Base-by-base conservation (phyloP, 2,113 vertebrate genomes). In the Centrocercus urophasianus region DNA sequence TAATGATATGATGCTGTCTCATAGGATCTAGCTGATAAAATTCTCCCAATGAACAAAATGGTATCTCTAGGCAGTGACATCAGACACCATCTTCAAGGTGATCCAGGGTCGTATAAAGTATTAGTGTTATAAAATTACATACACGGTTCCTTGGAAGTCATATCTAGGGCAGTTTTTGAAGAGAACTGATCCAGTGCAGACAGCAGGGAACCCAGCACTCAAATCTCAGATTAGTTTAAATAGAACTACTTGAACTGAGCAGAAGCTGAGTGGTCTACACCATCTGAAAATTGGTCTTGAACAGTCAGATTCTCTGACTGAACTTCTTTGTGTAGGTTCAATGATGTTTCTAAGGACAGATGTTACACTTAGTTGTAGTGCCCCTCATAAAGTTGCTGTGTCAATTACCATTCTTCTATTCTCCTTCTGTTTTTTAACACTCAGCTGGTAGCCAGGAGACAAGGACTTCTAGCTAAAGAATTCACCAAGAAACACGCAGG, bases 151-250 rank as follows among this genome's bases (percentile, higher is more conserved):
- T 70, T 93, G 64, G 73, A 93, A 95, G 69, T 90, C 79, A 13
- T 88, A 94, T 90, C 64, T 96, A 94, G 96, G 92, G 78, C 90
- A 96, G 56, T 34, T 76, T 96, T 95, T 95, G 56, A 95, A 93
- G 86, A 71, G 42, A 95, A 16, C 72, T 80, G n/a, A 76, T 61
- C 67, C 76, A 87, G 40, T 30, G 45, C 32, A 77, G 92, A 47
- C 86, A 95, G 93, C 83, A 90, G 95, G 92, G 83, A 86, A 95
- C 82, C 74, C 10, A 76, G 78, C 30, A 47, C 67, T 93, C 34
- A 74, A 89, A 95, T 93, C 69, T 91, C 90, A 70, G 20, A 4
- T 0, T 45, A 86, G 90, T 85, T 93, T 91, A 95, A 96, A 96
- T 65, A 93, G 54, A 91, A 69, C 50, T 86, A 81, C 90, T 93